phyloP scores from a whole-genome alignment of 2,888 invertebrate species.

The Dryadula phaetusa region DNA sequence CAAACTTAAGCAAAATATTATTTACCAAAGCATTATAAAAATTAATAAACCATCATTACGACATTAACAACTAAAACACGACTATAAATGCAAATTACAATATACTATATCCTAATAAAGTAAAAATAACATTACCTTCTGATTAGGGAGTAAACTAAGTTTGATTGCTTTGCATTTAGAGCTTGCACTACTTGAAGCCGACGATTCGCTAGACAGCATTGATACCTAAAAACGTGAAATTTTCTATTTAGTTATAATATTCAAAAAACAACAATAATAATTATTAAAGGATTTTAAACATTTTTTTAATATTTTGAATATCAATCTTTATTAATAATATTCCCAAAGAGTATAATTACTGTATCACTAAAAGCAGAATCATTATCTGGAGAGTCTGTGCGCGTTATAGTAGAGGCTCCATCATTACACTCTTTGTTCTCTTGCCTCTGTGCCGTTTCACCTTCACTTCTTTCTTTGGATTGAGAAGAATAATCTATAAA shows the following conservation, averaged over 20 bases:
- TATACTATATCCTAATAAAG: background rate
- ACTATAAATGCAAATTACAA: background rate
- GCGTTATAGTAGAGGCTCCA: constrained; percentile 69
- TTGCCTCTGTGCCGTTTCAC: constrained; percentile 57
- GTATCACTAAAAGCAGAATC: constrained; percentile 99
- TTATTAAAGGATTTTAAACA: too few relatives aligned
- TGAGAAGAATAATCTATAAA: constrained; percentile 57
- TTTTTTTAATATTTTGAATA: background rate
- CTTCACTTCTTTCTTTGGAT: constrained; percentile 60
- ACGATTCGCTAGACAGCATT: constrained; percentile 96
- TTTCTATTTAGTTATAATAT: background rate
- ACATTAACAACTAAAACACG: background rate
- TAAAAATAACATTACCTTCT: constrained; percentile 62
- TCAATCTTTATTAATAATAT: background rate
- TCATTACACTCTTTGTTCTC: constrained; percentile 68
- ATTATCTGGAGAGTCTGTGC: constrained; percentile 97
- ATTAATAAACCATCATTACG: background rate
- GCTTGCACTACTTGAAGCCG: constrained; percentile 94
- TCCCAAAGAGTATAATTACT: constrained; percentile 79
- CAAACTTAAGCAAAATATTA: background rate
- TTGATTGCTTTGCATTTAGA: constrained; percentile 80
- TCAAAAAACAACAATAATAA: background rate
- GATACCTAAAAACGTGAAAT: constrained; percentile 84
- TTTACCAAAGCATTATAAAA: background rate
- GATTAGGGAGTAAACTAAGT: constrained; percentile 67